Conservation (phyloP, 2,888 invertebrate genomes). For the Troides helena region DNA sequence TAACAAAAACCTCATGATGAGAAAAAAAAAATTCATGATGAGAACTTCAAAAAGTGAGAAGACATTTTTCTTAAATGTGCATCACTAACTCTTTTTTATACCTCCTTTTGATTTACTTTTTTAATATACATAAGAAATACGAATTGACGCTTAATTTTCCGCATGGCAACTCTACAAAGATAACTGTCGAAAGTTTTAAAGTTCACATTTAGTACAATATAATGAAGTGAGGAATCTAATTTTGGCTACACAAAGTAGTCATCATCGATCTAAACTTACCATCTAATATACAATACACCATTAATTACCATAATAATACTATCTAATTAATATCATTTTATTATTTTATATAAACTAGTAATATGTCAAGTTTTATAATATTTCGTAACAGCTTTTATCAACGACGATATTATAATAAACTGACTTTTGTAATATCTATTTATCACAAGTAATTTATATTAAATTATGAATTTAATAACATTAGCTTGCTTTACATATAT, state of each 20-base stretch:
- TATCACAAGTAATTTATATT: slow-evolving; percentile 18
- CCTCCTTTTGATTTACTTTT: too few species aligned
- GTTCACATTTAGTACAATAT: neutral
- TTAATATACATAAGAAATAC: too few species aligned
- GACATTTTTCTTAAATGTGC: too few species aligned
- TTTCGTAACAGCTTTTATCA: neutral
- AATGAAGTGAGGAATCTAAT: neutral
- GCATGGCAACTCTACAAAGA: neutral
- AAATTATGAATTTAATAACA: neutral
- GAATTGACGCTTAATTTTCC: too few species aligned
- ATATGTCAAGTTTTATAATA: neutral
- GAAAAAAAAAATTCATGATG: too few species aligned
- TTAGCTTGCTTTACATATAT: neutral
- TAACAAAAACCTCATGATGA: too few species aligned
- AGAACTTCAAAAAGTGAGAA: too few species aligned
- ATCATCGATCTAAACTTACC: neutral
- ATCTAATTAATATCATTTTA: slow-evolving; percentile 1
- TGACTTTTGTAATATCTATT: slow-evolving; percentile 9
- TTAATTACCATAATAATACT: neutral
- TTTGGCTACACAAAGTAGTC: neutral
- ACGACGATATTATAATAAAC: neutral
- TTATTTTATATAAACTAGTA: neutral
- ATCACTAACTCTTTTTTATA: too few species aligned
- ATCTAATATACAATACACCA: slow-evolving; percentile 1
- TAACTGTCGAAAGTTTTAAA: neutral